A percentile compares a stretch with the other conserved stretches of the same genome.
Evolutionary conservation across 1,140 invertebrate genomes (phyloP).

Genomic region (Protaetia brevitarsis): DNA sequence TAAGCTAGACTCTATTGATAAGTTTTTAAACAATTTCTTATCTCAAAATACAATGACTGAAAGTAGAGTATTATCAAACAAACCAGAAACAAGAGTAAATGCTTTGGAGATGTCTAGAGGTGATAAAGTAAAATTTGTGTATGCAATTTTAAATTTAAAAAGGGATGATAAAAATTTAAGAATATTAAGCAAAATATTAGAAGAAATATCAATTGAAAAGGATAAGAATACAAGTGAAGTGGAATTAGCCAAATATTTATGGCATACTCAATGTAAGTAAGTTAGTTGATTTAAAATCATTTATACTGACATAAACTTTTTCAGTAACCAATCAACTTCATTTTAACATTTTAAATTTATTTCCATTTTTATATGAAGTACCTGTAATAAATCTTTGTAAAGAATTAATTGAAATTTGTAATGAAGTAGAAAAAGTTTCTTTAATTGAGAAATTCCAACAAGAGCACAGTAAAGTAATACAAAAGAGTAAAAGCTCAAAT

Average conservation of each 20-base stretch:
- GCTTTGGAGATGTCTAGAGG: neutral
- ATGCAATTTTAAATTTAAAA: neutral
- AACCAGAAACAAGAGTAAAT: neutral
- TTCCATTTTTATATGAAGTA: constrained; percentile 11
- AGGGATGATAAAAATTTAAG: neutral
- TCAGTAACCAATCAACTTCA: neutral
- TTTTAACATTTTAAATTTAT: neutral
- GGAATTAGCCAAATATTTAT: neutral
- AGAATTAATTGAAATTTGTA: neutral
- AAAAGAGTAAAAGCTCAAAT: neutral
- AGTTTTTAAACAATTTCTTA: neutral
- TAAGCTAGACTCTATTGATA: neutral
- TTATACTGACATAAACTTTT: neutral
- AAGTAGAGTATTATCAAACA: no score
- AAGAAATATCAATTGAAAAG: constrained; percentile 10
- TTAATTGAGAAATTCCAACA: neutral
- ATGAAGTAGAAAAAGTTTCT: neutral
- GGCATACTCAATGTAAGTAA: neutral
- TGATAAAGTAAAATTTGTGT: neutral
- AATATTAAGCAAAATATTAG: neutral
- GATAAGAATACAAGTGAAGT: neutral
- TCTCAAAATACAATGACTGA: no score
- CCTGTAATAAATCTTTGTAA: neutral
- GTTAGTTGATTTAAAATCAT: neutral
- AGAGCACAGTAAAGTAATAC: neutral